These are phyloP conservation scores for Oxytorus armatus DNA, from an alignment of 2,888 invertebrate genomes.

Conservation along the genomic window DNA sequence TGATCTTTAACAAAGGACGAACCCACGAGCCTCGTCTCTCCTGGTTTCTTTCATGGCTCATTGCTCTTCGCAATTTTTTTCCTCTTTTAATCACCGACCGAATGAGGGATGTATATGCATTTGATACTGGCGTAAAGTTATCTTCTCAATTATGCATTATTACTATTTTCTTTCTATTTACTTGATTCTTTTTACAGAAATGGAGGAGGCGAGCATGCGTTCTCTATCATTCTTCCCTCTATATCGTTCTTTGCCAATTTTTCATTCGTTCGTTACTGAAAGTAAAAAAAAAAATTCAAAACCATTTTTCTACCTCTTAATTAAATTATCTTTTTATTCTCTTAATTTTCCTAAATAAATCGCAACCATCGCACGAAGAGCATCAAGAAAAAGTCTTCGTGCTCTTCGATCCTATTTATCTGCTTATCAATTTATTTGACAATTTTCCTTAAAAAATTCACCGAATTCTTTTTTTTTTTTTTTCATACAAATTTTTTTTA, in stretches of 20 bases:
- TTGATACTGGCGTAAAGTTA: too few species aligned
- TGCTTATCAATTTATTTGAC: neutral
- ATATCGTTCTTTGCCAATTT: neutral
- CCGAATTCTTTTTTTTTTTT: constrained; percentile 12
- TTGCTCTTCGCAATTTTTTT: too few species aligned
- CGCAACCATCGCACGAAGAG: neutral
- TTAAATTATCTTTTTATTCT: neutral
- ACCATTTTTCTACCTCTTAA: neutral
- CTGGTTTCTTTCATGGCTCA: too few species aligned
- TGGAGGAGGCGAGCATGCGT: neutral
- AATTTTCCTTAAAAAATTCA: neutral
- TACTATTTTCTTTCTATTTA: too few species aligned
- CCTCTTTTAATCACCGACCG: too few species aligned
- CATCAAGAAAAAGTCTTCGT: too few species aligned
- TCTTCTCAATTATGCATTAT: too few species aligned
- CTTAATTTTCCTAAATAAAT: neutral
- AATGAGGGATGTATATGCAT: too few species aligned
- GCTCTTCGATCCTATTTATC: neutral
- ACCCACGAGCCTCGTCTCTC: too few species aligned
- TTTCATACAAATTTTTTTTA: too few species aligned
- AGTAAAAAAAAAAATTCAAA: neutral
- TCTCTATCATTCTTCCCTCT: neutral
- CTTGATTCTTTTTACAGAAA: neutral
- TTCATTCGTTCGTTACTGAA: too few species aligned
- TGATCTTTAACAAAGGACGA: too few species aligned